These are phyloP conservation scores for Esperia sulphurella DNA, from an alignment of 2,888 invertebrate genomes.

Conservation along the genomic window DNA sequence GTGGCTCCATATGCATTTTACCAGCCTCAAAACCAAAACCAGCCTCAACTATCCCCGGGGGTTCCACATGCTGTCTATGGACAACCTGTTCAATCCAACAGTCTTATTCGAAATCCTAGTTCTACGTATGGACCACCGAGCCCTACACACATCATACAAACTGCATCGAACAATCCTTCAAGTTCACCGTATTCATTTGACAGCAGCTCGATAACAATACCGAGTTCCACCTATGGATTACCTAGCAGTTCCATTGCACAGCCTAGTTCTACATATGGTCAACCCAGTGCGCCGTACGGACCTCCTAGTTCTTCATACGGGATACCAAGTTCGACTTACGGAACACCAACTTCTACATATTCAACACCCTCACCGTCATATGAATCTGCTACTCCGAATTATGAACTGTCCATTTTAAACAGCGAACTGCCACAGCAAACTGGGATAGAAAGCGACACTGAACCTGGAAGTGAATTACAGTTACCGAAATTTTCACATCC, in stretches of 20 bases:
- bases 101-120: slow-evolving; percentile 31
- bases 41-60: slow-evolving; percentile 30
- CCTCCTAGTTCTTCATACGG: slow-evolving; percentile 18
- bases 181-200: slow-evolving; percentile 51
- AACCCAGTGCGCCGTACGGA: slow-evolving; percentile 27
- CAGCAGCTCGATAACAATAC: slow-evolving; percentile 31
- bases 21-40: slow-evolving; percentile 31
- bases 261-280: slow-evolving; percentile 19
- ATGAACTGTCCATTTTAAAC: slow-evolving; percentile 40
- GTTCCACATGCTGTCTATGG: slow-evolving; percentile 51
- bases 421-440: slow-evolving; percentile 42
- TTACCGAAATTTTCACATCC: slow-evolving; percentile 58
- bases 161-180: slow-evolving; percentile 46
- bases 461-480: slow-evolving; percentile 42
- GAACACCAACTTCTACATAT: slow-evolving; percentile 30
- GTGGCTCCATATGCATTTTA: slow-evolving; percentile 42
- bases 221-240: slow-evolving; percentile 22
- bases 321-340: slow-evolving; percentile 21
- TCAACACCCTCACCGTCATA: slow-evolving; percentile 32
- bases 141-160: slow-evolving; percentile 46
- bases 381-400: slow-evolving; percentile 36
- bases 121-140: slow-evolving; percentile 51
- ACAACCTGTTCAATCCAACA: slow-evolving; percentile 37
- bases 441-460: slow-evolving; percentile 38
- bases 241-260: slow-evolving; percentile 19